Base-by-base conservation (phyloP, 2,888 invertebrate species). In the Oxycera nigricornis region DNA sequence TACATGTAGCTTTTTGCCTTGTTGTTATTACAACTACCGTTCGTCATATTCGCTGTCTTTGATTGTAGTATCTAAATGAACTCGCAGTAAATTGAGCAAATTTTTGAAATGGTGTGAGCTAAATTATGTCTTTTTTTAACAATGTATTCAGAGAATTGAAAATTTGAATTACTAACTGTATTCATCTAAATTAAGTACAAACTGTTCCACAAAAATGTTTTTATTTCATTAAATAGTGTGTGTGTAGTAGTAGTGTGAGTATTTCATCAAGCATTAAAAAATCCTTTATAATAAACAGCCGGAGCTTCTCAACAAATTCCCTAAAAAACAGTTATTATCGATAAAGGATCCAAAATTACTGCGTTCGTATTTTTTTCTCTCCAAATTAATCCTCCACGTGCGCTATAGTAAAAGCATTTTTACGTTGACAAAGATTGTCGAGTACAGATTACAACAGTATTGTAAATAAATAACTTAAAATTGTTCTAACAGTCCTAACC, bases 401-500 rank as follows among this genome's bases (percentile, higher is more conserved):
- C 55, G 70, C 55, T 70, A 52, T 70, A 52, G 31, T 70, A 70
- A 70, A 72, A 72, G 57, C 59, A 72, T 72, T 72, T 17, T 39
- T 20, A 59, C 55, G 20, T 55, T 11, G 31, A 35, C 9, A 57
- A 35, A 20, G 22, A 41, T 62, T 46, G 2, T 73, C n/a, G 14
- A 4, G 6, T 22, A 22, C 11, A 59, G 17, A 20, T 35, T 17
- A 28, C n/a, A 61, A 65, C 26, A 62, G 46, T 61, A 46, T 31
- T 61, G 35, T 41, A 61, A 30, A 73, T 73, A 46, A 24, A 11
- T 57, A 72, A 59, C 57, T 72, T 41, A 59, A 41, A 72, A 72
- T 50, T 41, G 30, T 39, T 30, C n/a, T 26, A 52, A 50, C 35
- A 67, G 30, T 50, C 75, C 86, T 89, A 94, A 81, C 94, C 94